These are phyloP conservation scores for Hippoglossus stenolepis DNA, from an alignment of 2,113 vertebrate genomes.

Conservation along the genomic window DNA sequence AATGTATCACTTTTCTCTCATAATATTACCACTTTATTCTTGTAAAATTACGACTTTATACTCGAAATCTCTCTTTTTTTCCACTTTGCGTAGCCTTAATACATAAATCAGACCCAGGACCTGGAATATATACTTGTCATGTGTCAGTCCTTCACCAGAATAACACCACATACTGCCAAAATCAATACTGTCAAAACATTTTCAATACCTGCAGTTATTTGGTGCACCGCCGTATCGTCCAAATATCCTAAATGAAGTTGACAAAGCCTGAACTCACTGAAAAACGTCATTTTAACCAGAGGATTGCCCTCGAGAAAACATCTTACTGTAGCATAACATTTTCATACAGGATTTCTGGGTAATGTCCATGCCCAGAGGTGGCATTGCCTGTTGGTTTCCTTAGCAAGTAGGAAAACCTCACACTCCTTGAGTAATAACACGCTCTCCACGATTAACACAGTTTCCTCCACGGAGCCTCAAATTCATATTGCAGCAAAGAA, in stretches of 20 bases:
- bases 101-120: conserved; percentile 6
- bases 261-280: conserved; percentile 38
- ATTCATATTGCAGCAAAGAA: conserved; percentile 75
- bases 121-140: not conserved
- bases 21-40: no score
- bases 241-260: conserved; percentile 35
- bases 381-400: conserved; percentile 54
- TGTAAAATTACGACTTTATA: no score
- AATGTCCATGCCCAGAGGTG: conserved; percentile 26
- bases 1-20: not conserved
- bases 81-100: no score
- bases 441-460: conserved; percentile 71
- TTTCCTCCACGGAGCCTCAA: conserved; percentile 65
- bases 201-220: conserved; percentile 12
- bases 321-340: conserved; percentile 37
- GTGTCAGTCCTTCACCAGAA: not conserved
- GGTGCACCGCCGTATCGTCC: not conserved
- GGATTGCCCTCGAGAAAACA: conserved; percentile 32
- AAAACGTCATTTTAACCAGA: conserved; percentile 36
- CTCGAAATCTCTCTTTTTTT: no score
- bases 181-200: conserved; percentile 11
- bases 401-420: conserved; percentile 61
- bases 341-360: conserved; percentile 52
- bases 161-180: not conserved
- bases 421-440: conserved; percentile 61